Evolutionary conservation across 1,140 invertebrate genomes (phyloP), one percentile per base, ranked within the genome.

Genomic region (Chionoecetes opilio): DNA sequence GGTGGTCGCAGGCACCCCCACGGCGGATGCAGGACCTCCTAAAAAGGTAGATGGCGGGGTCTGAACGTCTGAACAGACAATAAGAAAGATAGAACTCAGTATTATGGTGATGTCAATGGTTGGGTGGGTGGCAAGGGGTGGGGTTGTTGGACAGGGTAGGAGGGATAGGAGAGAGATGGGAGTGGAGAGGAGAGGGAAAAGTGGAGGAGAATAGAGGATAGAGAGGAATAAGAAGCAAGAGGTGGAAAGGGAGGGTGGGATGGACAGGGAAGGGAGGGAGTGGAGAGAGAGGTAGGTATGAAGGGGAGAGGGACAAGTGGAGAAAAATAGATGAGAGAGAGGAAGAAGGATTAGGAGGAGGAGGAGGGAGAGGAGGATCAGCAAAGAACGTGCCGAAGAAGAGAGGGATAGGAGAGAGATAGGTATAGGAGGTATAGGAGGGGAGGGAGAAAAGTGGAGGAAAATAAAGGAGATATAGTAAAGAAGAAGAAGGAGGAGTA

Each of bases 11-110:
- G 97, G 98, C 98, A 82, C 98, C 98, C 0, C 98, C 98, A 85
- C 98, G 98, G 96, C 98, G 97, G 95, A 99, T 98, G 97, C 98
- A 99, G 96, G 98, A 98, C 96, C 98, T 98, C 97, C 98, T 98
- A 98, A 98, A 98, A 98, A 98, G 97, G 98, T 98, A 98, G 97
- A 98, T 98, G 97, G 98, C 98, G 97, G 98, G 98, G n/a, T n/a
- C n/a, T 98, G 98, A 98, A 97, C 98, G 98, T 98, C 98, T 98
- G 97, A 97, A 97, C 97, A 97, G 97, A 97, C 95, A 95, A 95
- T 95, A 92, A 95, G 94, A 92, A 95, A 75, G 53, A 91, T 38
- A 92, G 31, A 86, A 87, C 84, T 95, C 38, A 31, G 91, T 87
- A 87, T 46, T 84, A 84, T 95, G 94, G 92, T 95, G 94, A 95